Conservation (phyloP, 2,113 vertebrate genomes). For the Ophthalmolycus amberensis region DNA sequence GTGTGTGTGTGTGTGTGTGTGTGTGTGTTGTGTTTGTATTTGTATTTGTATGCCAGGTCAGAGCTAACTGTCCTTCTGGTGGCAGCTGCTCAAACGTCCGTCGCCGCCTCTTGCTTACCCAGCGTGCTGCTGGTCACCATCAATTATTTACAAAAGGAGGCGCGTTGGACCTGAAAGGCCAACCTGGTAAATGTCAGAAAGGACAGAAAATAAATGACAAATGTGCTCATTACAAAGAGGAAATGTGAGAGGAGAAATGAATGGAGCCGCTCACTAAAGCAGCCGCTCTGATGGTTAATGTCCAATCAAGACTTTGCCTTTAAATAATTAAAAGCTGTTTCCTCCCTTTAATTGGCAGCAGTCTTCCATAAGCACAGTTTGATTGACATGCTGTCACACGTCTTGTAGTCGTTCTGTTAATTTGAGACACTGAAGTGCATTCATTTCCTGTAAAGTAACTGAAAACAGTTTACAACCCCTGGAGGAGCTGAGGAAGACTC, state of each 20-base stretch:
- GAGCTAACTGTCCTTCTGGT: conserved; percentile 41
- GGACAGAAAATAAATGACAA: conserved; percentile 78
- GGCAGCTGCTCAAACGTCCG: conserved; percentile 61
- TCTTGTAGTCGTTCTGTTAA: background rate
- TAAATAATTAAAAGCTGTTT: background rate
- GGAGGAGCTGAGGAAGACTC: background rate
- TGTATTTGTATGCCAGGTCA: conserved; percentile 46
- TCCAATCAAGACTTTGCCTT: background rate
- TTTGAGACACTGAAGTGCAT: background rate
- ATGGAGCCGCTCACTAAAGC: conserved; percentile 3
- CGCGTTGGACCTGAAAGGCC: conserved; percentile 68
- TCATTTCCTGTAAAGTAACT: background rate
- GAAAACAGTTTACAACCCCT: background rate
- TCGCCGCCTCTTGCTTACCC: conserved; percentile 44
- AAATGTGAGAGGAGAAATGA: conserved; percentile 57
- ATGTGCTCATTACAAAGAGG: conserved; percentile 63
- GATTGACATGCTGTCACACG: background rate
- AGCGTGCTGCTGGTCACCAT: conserved; percentile 59
- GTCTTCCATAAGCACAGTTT: background rate
- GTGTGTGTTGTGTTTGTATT: conserved; percentile 13
- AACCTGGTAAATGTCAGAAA: conserved; percentile 78
- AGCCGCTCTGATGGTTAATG: background rate
- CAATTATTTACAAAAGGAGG: conserved; percentile 77
- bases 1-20: conserved; percentile 37
- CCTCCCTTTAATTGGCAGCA: background rate